These are phyloP conservation scores for Ostrea denselamellosa DNA, from an alignment of 1,140 invertebrate species.

Conservation along the genomic window DNA sequence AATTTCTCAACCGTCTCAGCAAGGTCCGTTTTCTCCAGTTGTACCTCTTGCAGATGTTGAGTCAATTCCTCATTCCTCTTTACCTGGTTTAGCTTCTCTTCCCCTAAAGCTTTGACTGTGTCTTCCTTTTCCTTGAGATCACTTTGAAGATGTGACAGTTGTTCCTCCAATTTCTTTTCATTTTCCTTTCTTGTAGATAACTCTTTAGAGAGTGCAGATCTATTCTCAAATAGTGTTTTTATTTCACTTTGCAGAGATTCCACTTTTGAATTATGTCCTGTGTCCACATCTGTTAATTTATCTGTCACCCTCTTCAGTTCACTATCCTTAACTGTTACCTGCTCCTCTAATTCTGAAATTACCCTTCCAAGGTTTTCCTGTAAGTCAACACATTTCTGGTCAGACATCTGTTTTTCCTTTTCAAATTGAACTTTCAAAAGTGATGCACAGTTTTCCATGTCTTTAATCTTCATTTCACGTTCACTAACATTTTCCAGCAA, in stretches of 20 bases:
- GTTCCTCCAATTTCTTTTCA: conserved; percentile 7
- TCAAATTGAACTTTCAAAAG: conserved; percentile 37
- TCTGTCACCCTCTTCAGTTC: not conserved
- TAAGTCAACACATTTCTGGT: not conserved
- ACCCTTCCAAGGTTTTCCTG: not conserved
- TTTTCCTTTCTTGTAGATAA: conserved; percentile 1
- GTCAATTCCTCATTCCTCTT: not conserved
- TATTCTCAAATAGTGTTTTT: not conserved
- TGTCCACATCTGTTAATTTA: conserved; percentile 23
- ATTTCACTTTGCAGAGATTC: conserved; percentile 20
- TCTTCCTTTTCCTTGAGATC: not conserved
- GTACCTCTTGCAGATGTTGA: conserved; percentile 8
- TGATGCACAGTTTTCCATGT: conserved; percentile 38
- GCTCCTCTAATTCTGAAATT: conserved; percentile 20
- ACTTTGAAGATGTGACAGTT: conserved; percentile 37
- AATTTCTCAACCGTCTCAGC: conserved; percentile 2
- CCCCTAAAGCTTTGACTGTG: not conserved
- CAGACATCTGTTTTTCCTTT: not conserved
- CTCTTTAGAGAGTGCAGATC: conserved; percentile 15
- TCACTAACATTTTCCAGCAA: conserved; percentile 40
- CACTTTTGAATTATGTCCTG: not conserved
- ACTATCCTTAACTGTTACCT: not conserved
- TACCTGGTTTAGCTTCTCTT: not conserved
- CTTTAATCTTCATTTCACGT: conserved; percentile 31
- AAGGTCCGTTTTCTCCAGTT: not conserved